phyloP scores from a whole-genome alignment of 1,140 invertebrate genomes.

The Diprion similis region DNA sequence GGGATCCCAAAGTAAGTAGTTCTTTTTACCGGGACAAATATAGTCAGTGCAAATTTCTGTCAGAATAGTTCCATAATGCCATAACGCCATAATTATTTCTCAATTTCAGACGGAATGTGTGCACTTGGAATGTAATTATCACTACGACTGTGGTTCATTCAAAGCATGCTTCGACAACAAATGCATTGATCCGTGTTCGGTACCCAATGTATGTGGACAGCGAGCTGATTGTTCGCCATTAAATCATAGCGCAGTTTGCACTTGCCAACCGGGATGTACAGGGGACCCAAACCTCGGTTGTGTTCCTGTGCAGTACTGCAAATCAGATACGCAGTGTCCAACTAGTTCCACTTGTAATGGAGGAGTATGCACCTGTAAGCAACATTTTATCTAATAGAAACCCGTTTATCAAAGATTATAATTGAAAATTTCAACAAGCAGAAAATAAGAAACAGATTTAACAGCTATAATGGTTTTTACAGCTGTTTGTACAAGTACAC shows the following conservation, averaged over 20 bases:
- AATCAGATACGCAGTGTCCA: conserved; percentile 77
- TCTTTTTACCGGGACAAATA: no score
- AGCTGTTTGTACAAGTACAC: conserved; percentile 75
- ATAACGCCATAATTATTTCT: neutral
- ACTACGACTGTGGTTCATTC: conserved; percentile 74
- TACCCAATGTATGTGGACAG: conserved; percentile 82
- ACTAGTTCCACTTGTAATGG: conserved; percentile 81
- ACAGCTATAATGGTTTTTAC: conserved; percentile 30
- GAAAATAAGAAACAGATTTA: neutral
- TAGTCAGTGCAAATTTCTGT: neutral
- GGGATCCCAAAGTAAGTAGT: conserved; percentile 68
- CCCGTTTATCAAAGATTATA: neutral
- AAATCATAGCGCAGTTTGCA: conserved; percentile 81
- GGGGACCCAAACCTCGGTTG: conserved; percentile 87
- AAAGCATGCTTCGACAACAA: conserved; percentile 80
- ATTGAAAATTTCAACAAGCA: neutral
- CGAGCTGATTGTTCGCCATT: conserved; percentile 75
- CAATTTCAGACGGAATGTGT: conserved; percentile 66
- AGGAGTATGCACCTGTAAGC: conserved; percentile 79
- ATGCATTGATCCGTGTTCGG: conserved; percentile 81
- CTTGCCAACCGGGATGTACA: conserved; percentile 80
- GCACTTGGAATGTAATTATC: conserved; percentile 79
- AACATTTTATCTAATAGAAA: conserved; percentile 10
- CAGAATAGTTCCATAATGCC: conserved; percentile 1
- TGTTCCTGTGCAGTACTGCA: conserved; percentile 80